A percentile compares a stretch with the other conserved stretches of the same genome.
Evolutionary conservation across 1,140 invertebrate genomes (phyloP).

Genomic region (Trichonephila clavata): DNA sequence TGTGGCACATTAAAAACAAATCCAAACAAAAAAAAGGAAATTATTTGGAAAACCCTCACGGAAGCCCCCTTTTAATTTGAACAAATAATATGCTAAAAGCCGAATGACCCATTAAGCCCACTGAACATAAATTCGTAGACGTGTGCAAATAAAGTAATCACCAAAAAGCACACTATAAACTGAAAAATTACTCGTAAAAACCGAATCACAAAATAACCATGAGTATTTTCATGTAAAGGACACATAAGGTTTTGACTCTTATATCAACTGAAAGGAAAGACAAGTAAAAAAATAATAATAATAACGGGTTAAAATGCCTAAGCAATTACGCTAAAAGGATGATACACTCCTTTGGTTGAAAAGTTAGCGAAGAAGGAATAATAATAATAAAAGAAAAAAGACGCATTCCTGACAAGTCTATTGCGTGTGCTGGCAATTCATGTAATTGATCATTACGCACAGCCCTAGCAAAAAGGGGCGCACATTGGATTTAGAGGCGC

Average conservation of each 20-base stretch:
- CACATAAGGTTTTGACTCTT: background rate
- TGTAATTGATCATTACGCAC: conserved; percentile 71
- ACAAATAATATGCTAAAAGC: too few species aligned
- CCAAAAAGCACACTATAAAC: too few species aligned
- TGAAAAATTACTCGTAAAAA: too few species aligned
- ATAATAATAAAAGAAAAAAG: background rate
- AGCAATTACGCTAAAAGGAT: conserved; percentile 74
- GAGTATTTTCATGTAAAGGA: background rate
- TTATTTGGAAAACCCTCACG: too few species aligned
- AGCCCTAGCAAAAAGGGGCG: conserved; percentile 4
- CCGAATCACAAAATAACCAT: background rate
- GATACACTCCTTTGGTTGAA: conserved; percentile 59
- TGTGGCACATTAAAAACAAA: too few species aligned
- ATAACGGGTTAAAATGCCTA: conserved; percentile 62
- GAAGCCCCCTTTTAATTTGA: too few species aligned
- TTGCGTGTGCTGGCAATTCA: conserved; percentile 45
- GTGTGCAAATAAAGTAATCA: too few species aligned
- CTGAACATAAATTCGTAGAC: too few species aligned
- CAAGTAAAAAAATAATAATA: background rate
- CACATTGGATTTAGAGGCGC: conserved; percentile 40
- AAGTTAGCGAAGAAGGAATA: background rate
- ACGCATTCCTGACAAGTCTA: conserved; percentile 59
- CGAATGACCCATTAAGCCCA: too few species aligned
- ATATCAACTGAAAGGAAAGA: background rate
- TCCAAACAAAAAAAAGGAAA: too few species aligned